Conservation (phyloP, 1,140 invertebrate genomes). For the Drosophila fuyamai region DNA sequence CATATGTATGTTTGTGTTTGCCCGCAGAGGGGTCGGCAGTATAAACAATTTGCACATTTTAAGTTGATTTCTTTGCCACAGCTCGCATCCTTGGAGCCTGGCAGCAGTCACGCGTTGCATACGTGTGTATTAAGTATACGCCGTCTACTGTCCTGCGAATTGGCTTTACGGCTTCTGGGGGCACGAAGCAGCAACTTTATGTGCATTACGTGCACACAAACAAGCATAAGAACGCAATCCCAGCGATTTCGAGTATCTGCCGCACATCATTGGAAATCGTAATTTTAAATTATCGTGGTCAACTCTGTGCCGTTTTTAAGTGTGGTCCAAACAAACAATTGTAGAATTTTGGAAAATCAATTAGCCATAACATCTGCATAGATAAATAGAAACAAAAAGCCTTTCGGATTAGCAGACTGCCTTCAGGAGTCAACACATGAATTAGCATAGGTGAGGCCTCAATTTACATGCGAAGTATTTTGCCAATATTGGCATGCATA, state of each 20-base stretch:
- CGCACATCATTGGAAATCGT: slow-evolving; percentile 37
- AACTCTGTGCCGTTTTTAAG: background rate
- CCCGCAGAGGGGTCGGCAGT: slow-evolving; percentile 37
- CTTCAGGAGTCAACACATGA: slow-evolving; percentile 44
- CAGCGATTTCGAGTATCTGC: slow-evolving; percentile 28
- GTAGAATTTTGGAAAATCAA: slow-evolving; percentile 37
- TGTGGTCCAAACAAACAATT: slow-evolving; percentile 14
- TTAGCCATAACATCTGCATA: slow-evolving; percentile 45
- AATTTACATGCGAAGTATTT: slow-evolving; percentile 27
- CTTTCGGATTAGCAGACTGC: slow-evolving; percentile 13
- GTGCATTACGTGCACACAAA: slow-evolving; percentile 70
- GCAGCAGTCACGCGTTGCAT: slow-evolving; percentile 70
- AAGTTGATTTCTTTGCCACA: slow-evolving; percentile 65
- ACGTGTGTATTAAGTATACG: slow-evolving; percentile 78
- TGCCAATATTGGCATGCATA: slow-evolving; percentile 34
- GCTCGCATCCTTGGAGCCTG: slow-evolving; percentile 26
- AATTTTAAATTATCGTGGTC: slow-evolving; percentile 42
- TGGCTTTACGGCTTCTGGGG: slow-evolving; percentile 49
- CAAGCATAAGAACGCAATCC: slow-evolving; percentile 45
- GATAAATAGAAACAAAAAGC: slow-evolving; percentile 47
- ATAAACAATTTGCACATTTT: slow-evolving; percentile 82
- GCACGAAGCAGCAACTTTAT: slow-evolving; percentile 56
- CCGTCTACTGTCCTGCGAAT: slow-evolving; percentile 59
- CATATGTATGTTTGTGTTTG: slow-evolving; percentile 42
- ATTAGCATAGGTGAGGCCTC: slow-evolving; percentile 32